Percentiles rank a stretch among this genome's conserved stretches.
Conservation (phyloP, 2,888 invertebrate genomes). For the Steinernema carpocapsae region DNA sequence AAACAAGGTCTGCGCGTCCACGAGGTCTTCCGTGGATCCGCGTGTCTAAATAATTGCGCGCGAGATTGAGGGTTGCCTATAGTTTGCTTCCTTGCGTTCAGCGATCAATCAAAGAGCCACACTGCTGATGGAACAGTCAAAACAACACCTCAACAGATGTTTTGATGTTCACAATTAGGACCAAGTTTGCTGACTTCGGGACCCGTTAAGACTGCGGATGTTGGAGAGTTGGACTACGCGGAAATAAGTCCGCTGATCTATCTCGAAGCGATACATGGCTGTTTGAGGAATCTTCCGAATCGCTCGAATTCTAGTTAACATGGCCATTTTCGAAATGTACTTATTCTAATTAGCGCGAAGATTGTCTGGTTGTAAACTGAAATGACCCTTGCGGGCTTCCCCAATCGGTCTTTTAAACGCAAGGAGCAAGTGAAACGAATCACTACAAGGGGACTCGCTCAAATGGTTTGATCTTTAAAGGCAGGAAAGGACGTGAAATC, state of each 20-base stretch:
- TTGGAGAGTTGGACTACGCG: neutral
- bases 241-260: too few species aligned
- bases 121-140: conserved; percentile 19
- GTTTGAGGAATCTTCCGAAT: neutral
- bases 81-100: neutral
- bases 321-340: neutral
- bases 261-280: neutral
- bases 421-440: neutral
- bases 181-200: neutral
- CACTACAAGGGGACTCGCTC: too few species aligned
- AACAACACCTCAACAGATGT: conserved; percentile 10
- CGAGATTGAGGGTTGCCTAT: conserved; percentile 6
- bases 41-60: neutral
- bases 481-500: too few species aligned
- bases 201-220: neutral
- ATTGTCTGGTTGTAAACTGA: conserved; percentile 33
- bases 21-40: conserved; percentile 17
- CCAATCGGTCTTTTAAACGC: neutral
- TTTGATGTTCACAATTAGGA: neutral
- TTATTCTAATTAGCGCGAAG: conserved; percentile 22
- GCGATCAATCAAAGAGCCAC: neutral
- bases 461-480: too few species aligned
- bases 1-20: neutral
- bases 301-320: too few species aligned
- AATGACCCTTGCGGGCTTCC: conserved; percentile 30